Evolutionary conservation across 2,888 invertebrate genomes (phyloP).

Genomic region (Neoaliturus tenellus): DNA sequence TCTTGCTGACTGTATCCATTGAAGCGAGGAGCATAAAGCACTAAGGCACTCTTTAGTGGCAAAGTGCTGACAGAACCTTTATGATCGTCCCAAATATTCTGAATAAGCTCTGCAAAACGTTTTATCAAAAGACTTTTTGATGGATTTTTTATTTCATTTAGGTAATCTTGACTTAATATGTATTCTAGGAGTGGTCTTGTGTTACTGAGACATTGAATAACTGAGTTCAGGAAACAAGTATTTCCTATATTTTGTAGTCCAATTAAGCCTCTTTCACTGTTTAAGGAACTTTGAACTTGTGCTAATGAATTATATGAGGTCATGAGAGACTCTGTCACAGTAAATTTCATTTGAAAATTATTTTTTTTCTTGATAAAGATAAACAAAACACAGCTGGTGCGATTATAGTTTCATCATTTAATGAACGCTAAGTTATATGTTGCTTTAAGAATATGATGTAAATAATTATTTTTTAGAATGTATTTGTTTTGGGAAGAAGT

Average conservation of each 20-base stretch:
- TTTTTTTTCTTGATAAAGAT: not conserved
- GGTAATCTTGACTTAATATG: slow-evolving; percentile 79
- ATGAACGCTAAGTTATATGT: too few relatives aligned
- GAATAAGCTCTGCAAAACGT: slow-evolving; percentile 65
- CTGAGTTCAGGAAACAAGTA: slow-evolving; percentile 72
- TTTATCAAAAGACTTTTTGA: slow-evolving; percentile 39
- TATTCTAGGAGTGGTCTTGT: slow-evolving; percentile 87
- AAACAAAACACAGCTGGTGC: slow-evolving; percentile 1
- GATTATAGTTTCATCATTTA: too few relatives aligned
- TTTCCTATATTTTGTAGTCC: slow-evolving; percentile 96
- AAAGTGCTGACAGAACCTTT: slow-evolving; percentile 64
- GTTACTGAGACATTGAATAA: slow-evolving; percentile 76
- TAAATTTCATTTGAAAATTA: slow-evolving; percentile 4
- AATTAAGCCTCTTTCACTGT: slow-evolving; percentile 75
- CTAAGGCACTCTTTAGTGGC: slow-evolving; percentile 66
- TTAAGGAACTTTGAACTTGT: not conserved
- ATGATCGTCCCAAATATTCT: slow-evolving; percentile 65
- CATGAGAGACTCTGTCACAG: slow-evolving; percentile 17
- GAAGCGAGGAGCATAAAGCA: slow-evolving; percentile 83
- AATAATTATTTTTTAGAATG: too few relatives aligned
- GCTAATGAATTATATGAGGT: not conserved
- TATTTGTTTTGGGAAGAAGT: too few relatives aligned
- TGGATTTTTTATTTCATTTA: slow-evolving; percentile 79
- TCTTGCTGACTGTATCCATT: slow-evolving; percentile 90
- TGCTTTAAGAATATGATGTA: not conserved